Conservation (phyloP, 2,797 vertebrate genomes). For the Dryobates pubescens region DNA sequence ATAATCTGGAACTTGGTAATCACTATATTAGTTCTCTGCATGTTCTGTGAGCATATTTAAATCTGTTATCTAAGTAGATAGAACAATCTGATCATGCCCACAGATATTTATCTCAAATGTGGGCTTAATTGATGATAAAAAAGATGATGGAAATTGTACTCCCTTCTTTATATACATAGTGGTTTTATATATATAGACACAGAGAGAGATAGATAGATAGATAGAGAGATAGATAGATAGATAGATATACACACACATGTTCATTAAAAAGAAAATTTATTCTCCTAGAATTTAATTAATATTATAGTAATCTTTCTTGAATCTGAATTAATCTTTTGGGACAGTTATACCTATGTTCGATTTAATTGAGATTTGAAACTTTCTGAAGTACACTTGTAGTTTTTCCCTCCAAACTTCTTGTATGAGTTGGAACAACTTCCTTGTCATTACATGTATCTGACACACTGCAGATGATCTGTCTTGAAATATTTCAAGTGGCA, state of each 20-base stretch:
- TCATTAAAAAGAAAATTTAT: neutral
- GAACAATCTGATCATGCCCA: neutral
- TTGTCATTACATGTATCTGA: constrained; percentile 11
- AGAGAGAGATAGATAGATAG: too few relatives aligned
- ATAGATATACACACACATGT: neutral
- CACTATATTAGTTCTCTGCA: neutral
- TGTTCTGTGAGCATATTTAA: neutral
- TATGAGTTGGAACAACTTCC: constrained; percentile 25
- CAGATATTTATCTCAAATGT: neutral
- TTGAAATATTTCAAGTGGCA: constrained; percentile 52
- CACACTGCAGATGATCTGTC: constrained; percentile 28
- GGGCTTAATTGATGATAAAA: neutral
- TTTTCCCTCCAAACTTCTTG: neutral
- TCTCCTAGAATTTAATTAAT: neutral
- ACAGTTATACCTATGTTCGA: neutral
- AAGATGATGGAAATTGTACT: neutral
- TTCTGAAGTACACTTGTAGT: neutral
- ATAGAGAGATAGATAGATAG: too few relatives aligned
- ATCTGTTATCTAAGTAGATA: neutral
- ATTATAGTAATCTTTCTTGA: neutral
- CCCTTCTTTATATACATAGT: neutral
- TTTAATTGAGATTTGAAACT: constrained; percentile 41
- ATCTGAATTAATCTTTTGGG: neutral
- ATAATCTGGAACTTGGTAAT: neutral
- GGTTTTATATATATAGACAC: neutral